These are phyloP conservation scores for Bradysia coprophila DNA, from an alignment of 1,140 invertebrate genomes.

Conservation along the genomic window DNA sequence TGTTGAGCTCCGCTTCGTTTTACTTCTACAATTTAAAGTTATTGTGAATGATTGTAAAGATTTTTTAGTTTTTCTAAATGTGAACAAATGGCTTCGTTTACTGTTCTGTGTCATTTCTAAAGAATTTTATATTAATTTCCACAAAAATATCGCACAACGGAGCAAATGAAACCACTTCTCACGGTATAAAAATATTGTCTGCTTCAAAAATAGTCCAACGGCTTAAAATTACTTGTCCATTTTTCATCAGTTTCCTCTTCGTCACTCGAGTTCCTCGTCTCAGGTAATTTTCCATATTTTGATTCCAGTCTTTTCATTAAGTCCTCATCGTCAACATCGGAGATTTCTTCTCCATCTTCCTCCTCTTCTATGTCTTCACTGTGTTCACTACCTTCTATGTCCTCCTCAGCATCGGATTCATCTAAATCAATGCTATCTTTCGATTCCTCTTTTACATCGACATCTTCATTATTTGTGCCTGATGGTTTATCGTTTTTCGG, in stretches of 20 bases:
- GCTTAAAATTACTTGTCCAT: slow-evolving; percentile 25
- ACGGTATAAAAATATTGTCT: no score
- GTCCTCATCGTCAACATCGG: slow-evolving; percentile 40
- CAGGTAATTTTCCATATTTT: slow-evolving; percentile 46
- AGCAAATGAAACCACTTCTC: no score
- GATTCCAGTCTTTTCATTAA: slow-evolving; percentile 44
- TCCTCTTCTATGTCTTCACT: slow-evolving; percentile 13
- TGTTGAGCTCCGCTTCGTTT: slow-evolving; percentile 12
- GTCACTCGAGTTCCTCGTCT: slow-evolving; percentile 30
- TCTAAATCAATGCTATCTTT: background rate
- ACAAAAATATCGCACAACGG: no score
- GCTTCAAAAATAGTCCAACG: no score
- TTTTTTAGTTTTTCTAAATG: no score
- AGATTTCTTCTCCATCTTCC: slow-evolving; percentile 34
- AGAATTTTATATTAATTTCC: no score
- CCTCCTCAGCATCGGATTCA: slow-evolving; percentile 12
- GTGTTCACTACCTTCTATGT: slow-evolving; percentile 11
- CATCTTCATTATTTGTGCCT: slow-evolving; percentile 4
- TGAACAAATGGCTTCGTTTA: no score
- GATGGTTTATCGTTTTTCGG: slow-evolving; percentile 6
- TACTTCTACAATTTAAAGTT: slow-evolving; percentile 19
- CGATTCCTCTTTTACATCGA: slow-evolving; percentile 12
- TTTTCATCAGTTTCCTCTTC: slow-evolving; percentile 22
- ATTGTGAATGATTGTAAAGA: no score
- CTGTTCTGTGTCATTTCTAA: no score